phyloP scores from a whole-genome alignment of 1,140 invertebrate species.

The Gerris buenoi region DNA sequence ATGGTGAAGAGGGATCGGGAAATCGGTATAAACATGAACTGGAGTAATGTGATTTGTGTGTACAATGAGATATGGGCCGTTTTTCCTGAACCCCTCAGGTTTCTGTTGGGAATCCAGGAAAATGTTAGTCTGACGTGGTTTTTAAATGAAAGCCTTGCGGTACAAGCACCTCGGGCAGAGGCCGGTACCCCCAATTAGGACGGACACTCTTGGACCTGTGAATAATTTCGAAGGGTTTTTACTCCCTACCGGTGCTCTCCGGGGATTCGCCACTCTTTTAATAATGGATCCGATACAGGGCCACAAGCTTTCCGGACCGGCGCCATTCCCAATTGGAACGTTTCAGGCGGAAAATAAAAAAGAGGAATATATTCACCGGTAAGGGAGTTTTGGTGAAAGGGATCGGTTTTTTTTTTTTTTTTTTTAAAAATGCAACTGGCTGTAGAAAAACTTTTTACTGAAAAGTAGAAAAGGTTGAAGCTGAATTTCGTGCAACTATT shows the following conservation, averaged over 20 bases:
- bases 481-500: too few relatives aligned
- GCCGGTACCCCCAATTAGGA: neutral
- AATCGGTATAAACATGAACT: neutral
- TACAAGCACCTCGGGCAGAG: too few relatives aligned
- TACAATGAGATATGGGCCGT: neutral
- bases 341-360: neutral
- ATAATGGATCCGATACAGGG: neutral
- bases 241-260: neutral
- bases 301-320: neutral
- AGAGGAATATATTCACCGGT: neutral
- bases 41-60: neutral
- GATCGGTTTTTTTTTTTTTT: neutral
- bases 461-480: too few relatives aligned
- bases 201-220: neutral
- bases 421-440: too few relatives aligned
- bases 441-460: too few relatives aligned
- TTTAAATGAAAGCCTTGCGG: neutral
- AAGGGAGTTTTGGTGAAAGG: neutral
- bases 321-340: neutral
- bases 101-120: too few relatives aligned
- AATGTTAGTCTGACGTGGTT: too few relatives aligned
- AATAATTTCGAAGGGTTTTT: neutral
- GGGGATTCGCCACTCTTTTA: neutral
- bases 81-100: too few relatives aligned
- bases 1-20: too few relatives aligned